Conservation (phyloP, 2,113 vertebrate genomes). For the Xiphophorus maculatus region DNA sequence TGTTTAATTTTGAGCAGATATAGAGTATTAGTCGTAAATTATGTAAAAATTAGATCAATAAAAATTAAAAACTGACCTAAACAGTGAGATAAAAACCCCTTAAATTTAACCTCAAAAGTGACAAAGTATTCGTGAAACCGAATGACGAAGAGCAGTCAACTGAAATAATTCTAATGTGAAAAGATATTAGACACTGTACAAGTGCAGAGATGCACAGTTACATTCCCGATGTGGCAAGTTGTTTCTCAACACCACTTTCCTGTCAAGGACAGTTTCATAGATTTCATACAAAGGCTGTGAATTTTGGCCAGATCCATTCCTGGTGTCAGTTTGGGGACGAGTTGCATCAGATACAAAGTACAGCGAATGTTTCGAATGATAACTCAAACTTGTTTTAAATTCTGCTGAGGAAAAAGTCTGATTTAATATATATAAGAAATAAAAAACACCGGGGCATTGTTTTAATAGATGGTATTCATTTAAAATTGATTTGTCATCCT, state of each 20-base stretch:
- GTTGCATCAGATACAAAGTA: constrained; percentile 41
- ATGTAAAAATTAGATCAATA: constrained; percentile 3
- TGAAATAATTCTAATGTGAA: background rate
- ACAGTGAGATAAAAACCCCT: background rate
- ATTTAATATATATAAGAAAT: background rate
- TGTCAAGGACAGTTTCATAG: constrained; percentile 45
- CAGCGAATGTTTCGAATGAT: constrained; percentile 16
- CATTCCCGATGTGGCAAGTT: background rate
- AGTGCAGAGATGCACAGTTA: background rate
- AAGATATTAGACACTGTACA: background rate
- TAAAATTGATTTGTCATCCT: no score
- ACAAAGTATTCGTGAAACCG: no score
- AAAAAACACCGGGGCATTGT: background rate
- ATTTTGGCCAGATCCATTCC: constrained; percentile 41
- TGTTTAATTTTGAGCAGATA: constrained; percentile 14
- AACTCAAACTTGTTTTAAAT: constrained; percentile 17
- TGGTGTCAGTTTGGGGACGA: constrained; percentile 39
- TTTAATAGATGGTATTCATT: no score
- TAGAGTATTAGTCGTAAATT: background rate
- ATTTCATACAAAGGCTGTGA: constrained; percentile 52
- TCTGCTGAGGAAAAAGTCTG: background rate
- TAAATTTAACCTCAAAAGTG: no score
- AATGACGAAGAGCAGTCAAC: background rate
- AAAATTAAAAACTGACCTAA: background rate
- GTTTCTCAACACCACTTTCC: constrained; percentile 51